phyloP scores from a whole-genome alignment of 2,888 invertebrate genomes.

The Aspidiotus rigidus region DNA sequence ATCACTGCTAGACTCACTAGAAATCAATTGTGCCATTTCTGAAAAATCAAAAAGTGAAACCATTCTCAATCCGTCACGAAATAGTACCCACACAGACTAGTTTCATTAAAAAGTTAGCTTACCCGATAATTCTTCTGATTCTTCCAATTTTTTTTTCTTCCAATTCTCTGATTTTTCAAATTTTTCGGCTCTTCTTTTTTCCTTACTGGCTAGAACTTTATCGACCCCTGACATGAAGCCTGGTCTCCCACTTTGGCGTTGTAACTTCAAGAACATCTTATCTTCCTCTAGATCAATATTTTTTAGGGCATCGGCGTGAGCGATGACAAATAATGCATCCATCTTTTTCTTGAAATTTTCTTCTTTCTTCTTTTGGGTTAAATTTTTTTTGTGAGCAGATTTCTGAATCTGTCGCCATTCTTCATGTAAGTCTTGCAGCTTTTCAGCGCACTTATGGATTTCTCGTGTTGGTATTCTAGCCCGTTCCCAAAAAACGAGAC shows the following conservation, averaged over 20 bases:
- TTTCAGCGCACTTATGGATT: not conserved
- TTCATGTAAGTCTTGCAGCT: constrained; percentile 7
- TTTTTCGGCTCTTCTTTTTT: no score
- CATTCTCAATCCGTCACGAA: no score
- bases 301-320: constrained; percentile 3
- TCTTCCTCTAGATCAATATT: constrained; percentile 1
- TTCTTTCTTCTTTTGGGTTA: constrained; percentile 5
- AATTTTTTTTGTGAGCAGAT: not conserved
- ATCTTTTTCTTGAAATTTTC: not conserved
- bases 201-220: no score
- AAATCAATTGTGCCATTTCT: no score
- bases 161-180: no score
- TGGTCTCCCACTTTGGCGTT: not conserved
- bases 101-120: no score
- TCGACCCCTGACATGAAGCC: constrained; percentile 4
- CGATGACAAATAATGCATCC: constrained; percentile 10
- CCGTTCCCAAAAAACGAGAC: constrained; percentile 7
- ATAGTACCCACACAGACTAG: no score
- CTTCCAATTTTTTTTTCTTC: no score
- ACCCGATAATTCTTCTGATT: no score
- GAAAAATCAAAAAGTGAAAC: no score
- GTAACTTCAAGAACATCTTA: constrained; percentile 3
- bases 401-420: constrained; percentile 6
- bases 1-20: no score
- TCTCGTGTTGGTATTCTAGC: constrained; percentile 10